A percentile compares a stretch with the other conserved stretches of the same genome.
phyloP scores from a whole-genome alignment of 2,113 vertebrate genomes.

The Mellivora capensis region DNA sequence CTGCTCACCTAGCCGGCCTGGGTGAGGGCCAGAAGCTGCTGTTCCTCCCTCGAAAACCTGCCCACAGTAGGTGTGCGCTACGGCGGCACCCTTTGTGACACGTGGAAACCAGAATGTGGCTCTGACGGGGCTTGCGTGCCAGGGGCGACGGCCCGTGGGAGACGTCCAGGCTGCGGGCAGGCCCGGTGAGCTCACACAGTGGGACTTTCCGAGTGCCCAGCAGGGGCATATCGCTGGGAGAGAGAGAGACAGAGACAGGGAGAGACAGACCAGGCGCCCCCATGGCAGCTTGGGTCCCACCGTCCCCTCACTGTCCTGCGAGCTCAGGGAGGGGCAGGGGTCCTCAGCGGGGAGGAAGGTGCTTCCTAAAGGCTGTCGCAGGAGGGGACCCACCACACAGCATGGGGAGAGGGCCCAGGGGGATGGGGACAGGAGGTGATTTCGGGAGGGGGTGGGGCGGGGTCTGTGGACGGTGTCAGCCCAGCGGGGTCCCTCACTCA shows the following conservation, averaged over 20 bases:
- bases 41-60: accelerated
- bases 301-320: accelerated
- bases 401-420: background rate
- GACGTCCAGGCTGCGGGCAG: no score
- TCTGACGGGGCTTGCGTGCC: accelerated
- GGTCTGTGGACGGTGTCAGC: background rate
- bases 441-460: background rate
- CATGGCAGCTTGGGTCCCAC: background rate
- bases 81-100: no score
- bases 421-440: background rate
- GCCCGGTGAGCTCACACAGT: accelerated
- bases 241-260: background rate
- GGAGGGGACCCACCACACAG: background rate
- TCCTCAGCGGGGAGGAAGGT: accelerated
- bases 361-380: background rate
- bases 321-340: background rate
- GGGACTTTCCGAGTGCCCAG: background rate
- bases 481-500: accelerated
- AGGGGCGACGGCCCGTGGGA: accelerated
- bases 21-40: accelerated
- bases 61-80: accelerated
- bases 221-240: accelerated
- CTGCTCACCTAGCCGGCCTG: accelerated
- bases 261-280: accelerated
- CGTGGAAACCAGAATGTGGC: accelerated